A percentile compares a stretch with the other conserved stretches of the same genome.
Conservation (phyloP, 64 coral and sea anemone genomes). For the Montipora efflorescens region DNA sequence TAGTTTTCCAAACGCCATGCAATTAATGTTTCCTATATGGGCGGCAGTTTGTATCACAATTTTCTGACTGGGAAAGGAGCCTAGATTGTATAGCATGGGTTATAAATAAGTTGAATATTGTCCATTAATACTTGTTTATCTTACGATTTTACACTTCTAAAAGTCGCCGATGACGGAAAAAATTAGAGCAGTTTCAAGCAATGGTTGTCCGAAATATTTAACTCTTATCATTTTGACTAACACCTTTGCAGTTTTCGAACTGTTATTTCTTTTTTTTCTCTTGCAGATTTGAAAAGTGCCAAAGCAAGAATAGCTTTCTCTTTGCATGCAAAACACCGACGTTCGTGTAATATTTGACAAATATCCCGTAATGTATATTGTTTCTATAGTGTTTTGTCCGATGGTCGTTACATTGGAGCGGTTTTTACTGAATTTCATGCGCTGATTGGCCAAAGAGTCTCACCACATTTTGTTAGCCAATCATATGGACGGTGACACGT, state of each 20-base stretch:
- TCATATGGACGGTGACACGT: not conserved
- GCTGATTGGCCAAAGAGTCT: not conserved
- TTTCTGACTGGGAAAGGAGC: too few species aligned
- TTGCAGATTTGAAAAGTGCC: not conserved
- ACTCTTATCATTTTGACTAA: too few species aligned
- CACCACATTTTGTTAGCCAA: not conserved
- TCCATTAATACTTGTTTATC: too few species aligned
- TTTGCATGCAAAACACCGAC: conserved; percentile 6
- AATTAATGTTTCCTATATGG: too few species aligned
- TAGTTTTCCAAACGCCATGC: not conserved
- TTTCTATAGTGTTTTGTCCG: not conserved
- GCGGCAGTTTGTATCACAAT: too few species aligned
- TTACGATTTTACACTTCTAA: too few species aligned
- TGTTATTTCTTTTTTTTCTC: not conserved
- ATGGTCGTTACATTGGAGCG: not conserved
- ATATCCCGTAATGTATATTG: not conserved
- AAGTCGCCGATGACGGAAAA: too few species aligned
- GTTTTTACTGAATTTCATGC: not conserved
- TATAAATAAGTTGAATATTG: too few species aligned
- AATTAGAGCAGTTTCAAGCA: too few species aligned
- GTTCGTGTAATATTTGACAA: not conserved
- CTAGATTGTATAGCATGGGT: too few species aligned
- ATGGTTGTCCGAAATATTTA: too few species aligned
- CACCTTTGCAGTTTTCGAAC: too few species aligned
- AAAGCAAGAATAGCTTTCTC: not conserved